Base-by-base conservation (phyloP, 2,888 invertebrate species). In the Euclidia mi region DNA sequence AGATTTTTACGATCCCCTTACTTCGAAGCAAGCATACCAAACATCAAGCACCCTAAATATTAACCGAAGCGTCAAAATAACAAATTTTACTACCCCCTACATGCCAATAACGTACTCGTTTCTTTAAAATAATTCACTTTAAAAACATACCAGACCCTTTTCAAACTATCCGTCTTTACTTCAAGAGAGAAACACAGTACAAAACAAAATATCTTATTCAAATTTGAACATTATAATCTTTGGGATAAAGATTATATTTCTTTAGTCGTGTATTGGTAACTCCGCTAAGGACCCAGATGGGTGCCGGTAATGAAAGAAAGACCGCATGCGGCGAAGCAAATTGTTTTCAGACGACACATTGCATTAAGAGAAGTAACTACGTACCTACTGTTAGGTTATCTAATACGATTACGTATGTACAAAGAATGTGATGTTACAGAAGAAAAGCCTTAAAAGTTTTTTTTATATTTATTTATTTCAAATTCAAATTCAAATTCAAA, bases 271-370 rank as follows among this genome's bases (percentile, higher is more conserved):
- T 34, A 20, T 37, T 38, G 3, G 48, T 35, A 55, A 60, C 34
- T 60, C 50, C 56, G 45, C 46, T 64, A 52, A 62, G 50, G 69
- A 68, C 56, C 64, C 65, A 71, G 65, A 71, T 73, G 71, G 76
- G 77, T 64, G 67, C 58, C 60, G 77, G 85, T 91, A 89, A 90
- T 90, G 88, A 90, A 89, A 88, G 86, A 86, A 88, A 83, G 90
- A 89, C 91, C 90, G 81, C 91, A 89, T 80, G 87, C 84, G 78
- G 90, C 66, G 91, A 81, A 79, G 88, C 90, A 94, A 93, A 94
- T 94, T 90, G 92, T 89, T 92, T 92, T 91, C 84, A 88, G 89
- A 93, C 91, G 92, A 92, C 90, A 89, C 79, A 86, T 87, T 83
- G 87, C 92, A 92, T 92, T 92, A 91, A 87, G 75, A 80, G 52